These are phyloP conservation scores for Aegithalos caudatus DNA, from an alignment of 2,113 vertebrate genomes.

Conservation along the genomic window DNA sequence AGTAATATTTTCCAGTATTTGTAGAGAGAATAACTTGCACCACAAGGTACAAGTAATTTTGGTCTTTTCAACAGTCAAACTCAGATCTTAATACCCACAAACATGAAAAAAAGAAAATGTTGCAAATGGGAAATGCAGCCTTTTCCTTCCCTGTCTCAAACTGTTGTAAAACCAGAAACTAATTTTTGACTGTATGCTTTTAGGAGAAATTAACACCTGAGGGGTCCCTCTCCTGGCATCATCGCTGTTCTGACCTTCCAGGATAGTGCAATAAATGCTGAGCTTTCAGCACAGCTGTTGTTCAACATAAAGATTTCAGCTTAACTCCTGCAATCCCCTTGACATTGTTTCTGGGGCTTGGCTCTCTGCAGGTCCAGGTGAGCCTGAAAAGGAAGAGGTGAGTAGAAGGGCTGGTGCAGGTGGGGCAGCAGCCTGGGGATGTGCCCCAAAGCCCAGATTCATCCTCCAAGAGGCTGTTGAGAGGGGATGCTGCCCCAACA, in stretches of 20 bases:
- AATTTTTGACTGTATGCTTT: background rate
- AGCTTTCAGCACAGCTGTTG: background rate
- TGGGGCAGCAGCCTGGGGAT: background rate
- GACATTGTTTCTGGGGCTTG: background rate
- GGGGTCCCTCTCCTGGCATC: accelerated
- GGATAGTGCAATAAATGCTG: background rate
- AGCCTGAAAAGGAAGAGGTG: background rate
- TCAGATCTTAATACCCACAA: background rate
- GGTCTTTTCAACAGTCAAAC: background rate
- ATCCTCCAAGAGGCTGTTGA: accelerated
- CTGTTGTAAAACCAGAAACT: background rate
- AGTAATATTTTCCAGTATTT: background rate
- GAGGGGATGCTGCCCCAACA: background rate
- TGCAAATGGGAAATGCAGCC: background rate
- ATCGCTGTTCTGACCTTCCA: background rate
- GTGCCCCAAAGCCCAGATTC: background rate
- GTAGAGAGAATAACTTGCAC: background rate
- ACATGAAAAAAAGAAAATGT: accelerated
- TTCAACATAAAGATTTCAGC: background rate
- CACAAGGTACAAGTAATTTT: background rate
- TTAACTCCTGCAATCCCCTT: background rate
- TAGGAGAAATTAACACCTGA: background rate
- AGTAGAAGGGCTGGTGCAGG: background rate
- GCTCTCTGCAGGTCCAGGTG: background rate
- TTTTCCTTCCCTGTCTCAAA: background rate